phyloP scores from a whole-genome alignment of 2,797 vertebrate species.

The Dendrocincla tyrannina region DNA sequence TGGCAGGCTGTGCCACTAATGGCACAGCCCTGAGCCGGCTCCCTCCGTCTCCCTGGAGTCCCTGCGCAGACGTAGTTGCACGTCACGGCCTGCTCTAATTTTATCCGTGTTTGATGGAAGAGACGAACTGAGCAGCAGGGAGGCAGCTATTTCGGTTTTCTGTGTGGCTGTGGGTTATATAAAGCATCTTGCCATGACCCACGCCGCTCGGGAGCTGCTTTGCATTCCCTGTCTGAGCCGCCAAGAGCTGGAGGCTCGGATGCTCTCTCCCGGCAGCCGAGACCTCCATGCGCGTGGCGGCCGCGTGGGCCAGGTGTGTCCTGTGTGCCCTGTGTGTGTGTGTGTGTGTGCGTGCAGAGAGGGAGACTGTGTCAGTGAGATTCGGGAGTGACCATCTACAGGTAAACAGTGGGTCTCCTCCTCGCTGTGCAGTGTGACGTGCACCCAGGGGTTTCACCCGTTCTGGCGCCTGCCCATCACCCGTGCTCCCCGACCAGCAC shows the following conservation, averaged over 20 bases:
- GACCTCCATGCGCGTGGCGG: accelerated
- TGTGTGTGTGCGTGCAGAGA: neutral
- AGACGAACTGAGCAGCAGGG: slow-evolving; percentile 90
- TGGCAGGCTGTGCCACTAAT: slow-evolving; percentile 66
- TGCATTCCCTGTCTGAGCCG: slow-evolving; percentile 6
- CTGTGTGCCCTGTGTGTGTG: too few relatives aligned
- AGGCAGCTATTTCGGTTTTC: slow-evolving; percentile 91
- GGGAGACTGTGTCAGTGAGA: accelerated
- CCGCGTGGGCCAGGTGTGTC: neutral
- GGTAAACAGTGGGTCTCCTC: neutral
- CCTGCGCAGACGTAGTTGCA: slow-evolving; percentile 88
- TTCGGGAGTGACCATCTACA: accelerated
- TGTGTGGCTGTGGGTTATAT: slow-evolving; percentile 85
- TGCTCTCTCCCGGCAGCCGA: neutral
- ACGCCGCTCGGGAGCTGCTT: slow-evolving; percentile 72
- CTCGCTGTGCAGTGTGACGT: neutral
- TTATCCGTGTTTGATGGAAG: slow-evolving; percentile 92
- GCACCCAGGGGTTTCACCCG: accelerated
- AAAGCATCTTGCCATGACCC: slow-evolving; percentile 80
- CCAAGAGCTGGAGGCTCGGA: slow-evolving; percentile 19
- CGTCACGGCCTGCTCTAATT: slow-evolving; percentile 96
- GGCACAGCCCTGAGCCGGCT: slow-evolving; percentile 70
- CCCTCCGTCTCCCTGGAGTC: slow-evolving; percentile 85
- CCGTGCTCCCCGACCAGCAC: neutral
- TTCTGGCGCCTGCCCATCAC: neutral